A percentile compares a stretch with the other conserved stretches of the same genome.
phyloP scores from a whole-genome alignment of 2,797 vertebrate species.

The Staurois parvus region DNA sequence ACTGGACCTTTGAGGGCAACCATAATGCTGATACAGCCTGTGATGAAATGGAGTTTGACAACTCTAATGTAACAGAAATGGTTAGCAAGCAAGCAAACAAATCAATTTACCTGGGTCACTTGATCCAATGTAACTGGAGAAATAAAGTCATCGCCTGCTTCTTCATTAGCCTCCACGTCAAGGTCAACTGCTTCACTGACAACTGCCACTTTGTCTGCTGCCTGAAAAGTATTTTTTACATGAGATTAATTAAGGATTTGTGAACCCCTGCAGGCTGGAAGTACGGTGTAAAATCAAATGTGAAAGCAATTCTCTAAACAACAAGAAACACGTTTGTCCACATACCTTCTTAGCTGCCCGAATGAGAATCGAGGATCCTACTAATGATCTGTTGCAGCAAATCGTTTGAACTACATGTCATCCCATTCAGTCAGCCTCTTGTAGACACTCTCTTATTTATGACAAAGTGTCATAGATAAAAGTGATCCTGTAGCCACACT shows the following conservation, averaged over 20 bases:
- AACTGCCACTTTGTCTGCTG: not conserved
- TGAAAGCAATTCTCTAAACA: not conserved
- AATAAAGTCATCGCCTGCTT: not conserved
- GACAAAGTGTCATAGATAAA: not conserved
- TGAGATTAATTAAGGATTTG: not conserved
- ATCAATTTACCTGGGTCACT: slow-evolving; percentile 4
- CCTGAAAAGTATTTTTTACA: slow-evolving; percentile 23
- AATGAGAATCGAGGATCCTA: not conserved
- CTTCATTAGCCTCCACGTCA: not conserved
- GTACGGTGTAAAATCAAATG: not conserved
- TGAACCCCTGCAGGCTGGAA: not conserved
- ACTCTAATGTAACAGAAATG: not conserved
- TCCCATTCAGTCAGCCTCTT: not conserved
- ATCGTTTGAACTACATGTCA: not conserved
- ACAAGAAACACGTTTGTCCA: slow-evolving; percentile 6
- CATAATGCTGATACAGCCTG: too few species aligned
- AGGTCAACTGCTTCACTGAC: not conserved
- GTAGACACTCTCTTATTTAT: not conserved
- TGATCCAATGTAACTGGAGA: not conserved
- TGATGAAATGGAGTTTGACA: too few species aligned
- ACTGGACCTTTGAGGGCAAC: too few species aligned
- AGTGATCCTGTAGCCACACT: not conserved
- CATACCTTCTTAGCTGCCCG: not conserved
- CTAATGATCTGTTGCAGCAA: slow-evolving; percentile 4
- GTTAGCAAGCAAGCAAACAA: not conserved